Evolutionary conservation across 2,797 vertebrate genomes (phyloP).

Genomic region (Xenops minutus): DNA sequence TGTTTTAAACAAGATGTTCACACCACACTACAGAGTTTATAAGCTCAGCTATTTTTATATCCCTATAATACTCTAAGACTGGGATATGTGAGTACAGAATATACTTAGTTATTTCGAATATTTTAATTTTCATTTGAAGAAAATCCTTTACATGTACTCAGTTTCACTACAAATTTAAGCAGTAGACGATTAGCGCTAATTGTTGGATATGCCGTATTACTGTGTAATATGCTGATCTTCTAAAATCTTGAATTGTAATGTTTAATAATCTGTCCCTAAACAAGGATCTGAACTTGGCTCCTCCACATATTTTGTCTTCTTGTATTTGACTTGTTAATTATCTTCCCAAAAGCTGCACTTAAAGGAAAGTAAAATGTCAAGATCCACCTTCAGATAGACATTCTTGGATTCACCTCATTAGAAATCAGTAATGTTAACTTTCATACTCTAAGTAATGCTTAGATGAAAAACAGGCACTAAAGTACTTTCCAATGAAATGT

Average conservation of each 20-base stretch:
- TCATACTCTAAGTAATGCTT: background rate
- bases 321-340: background rate
- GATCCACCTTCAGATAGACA: background rate
- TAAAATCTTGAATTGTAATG: conserved; percentile 5
- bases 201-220: background rate
- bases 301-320: background rate
- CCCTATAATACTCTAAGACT: background rate
- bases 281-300: background rate
- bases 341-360: background rate
- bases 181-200: background rate
- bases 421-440: background rate
- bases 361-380: background rate
- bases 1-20: background rate
- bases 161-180: background rate
- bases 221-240: background rate
- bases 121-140: background rate
- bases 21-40: background rate
- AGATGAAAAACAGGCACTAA: background rate
- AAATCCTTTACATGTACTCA: background rate
- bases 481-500: background rate
- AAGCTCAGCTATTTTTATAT: background rate
- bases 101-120: background rate
- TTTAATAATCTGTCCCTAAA: conserved; percentile 36
- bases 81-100: background rate
- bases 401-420: background rate